phyloP scores from a whole-genome alignment of 2,113 vertebrate genomes.

The Muntiacus reevesi region DNA sequence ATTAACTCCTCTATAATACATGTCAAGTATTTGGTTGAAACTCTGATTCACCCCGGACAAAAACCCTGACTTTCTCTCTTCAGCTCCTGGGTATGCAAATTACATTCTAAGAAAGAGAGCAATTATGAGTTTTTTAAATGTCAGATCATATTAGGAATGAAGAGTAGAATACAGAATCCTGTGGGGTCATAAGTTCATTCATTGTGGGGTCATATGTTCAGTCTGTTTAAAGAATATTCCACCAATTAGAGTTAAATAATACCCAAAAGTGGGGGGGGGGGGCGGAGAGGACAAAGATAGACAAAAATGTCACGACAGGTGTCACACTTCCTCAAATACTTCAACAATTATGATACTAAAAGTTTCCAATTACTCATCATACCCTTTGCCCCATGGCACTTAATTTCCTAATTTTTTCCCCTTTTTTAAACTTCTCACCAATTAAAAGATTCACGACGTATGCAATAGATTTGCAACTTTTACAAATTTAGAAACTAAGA shows the following conservation, averaged over 20 bases:
- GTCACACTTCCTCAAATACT: background rate
- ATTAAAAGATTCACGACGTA: background rate
- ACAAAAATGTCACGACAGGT: background rate
- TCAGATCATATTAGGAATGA: background rate
- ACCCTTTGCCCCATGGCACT: background rate
- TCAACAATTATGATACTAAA: background rate
- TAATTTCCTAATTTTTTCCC: background rate
- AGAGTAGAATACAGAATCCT: background rate
- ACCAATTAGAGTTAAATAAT: background rate
- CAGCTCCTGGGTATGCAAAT: background rate
- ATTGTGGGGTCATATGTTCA: background rate
- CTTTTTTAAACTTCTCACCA: background rate
- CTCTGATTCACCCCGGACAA: background rate
- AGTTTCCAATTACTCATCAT: background rate
- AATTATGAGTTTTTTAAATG: conserved; percentile 5
- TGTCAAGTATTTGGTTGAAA: background rate
- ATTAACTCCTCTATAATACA: background rate
- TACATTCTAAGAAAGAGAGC: background rate
- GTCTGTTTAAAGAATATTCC: background rate
- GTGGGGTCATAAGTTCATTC: background rate
- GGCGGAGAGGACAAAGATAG: background rate
- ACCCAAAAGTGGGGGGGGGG: background rate
- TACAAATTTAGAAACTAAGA: conserved; percentile 29
- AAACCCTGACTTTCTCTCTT: conserved; percentile 20
- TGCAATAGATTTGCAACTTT: background rate